These are phyloP conservation scores for Drosophila maculinotata DNA, from an alignment of 2,888 invertebrate species.

Conservation along the genomic window DNA sequence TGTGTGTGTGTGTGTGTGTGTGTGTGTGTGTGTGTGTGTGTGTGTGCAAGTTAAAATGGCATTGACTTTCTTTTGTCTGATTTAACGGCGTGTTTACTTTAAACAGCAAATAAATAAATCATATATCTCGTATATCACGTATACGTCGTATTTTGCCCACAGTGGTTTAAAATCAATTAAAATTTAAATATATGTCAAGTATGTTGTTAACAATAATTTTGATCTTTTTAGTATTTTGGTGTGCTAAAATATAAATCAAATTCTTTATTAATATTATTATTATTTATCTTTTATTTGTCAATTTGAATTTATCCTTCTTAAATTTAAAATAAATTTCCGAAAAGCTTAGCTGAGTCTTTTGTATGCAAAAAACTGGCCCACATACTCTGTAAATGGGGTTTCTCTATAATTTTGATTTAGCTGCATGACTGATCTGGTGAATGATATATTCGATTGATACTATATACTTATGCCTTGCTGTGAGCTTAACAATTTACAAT, in stretches of 20 bases:
- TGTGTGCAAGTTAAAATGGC: slow-evolving; percentile 53
- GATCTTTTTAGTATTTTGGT: background rate
- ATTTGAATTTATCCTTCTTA: no score
- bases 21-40: slow-evolving; percentile 19
- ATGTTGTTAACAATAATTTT: background rate
- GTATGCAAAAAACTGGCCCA: background rate
- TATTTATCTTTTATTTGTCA: no score
- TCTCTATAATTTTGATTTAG: slow-evolving; percentile 13
- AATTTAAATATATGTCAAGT: background rate
- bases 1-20: background rate
- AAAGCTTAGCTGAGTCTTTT: background rate
- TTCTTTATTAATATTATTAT: no score
- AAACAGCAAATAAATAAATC: slow-evolving; percentile 48
- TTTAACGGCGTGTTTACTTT: slow-evolving; percentile 47
- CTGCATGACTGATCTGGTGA: slow-evolving; percentile 45
- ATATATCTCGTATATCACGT: slow-evolving; percentile 29
- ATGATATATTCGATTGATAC: slow-evolving; percentile 12
- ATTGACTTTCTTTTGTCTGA: slow-evolving; percentile 71
- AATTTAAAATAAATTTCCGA: no score
- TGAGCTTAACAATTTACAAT: slow-evolving; percentile 10
- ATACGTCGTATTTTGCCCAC: slow-evolving; percentile 13
- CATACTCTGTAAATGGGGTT: background rate
- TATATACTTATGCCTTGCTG: slow-evolving; percentile 15
- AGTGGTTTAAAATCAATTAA: slow-evolving; percentile 2
- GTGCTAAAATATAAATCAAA: no score